These are phyloP conservation scores for Tangara arthus DNA, from an alignment of 2,797 vertebrate genomes.

Conservation along the genomic window DNA sequence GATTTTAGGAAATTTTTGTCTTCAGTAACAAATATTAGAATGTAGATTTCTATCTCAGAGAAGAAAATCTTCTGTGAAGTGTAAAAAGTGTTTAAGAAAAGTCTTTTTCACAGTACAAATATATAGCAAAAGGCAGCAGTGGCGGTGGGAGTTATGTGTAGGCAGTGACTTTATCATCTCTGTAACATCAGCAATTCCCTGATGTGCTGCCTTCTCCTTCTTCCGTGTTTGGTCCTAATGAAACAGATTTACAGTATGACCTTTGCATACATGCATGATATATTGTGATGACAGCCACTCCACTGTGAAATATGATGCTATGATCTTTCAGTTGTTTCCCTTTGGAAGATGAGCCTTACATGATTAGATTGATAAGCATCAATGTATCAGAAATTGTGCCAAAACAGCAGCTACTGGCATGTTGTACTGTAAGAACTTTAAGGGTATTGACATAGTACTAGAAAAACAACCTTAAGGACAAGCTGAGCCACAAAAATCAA, in stretches of 20 bases:
- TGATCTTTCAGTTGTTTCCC: constrained; percentile 52
- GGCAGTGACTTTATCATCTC: neutral
- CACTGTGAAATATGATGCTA: constrained; percentile 38
- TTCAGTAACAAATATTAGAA: neutral
- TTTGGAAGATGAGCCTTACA: constrained; percentile 50
- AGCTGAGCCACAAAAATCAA: constrained; percentile 41
- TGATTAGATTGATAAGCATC: constrained; percentile 51
- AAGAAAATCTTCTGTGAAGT: neutral
- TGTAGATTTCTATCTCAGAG: neutral
- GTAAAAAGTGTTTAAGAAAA: neutral
- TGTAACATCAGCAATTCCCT: neutral
- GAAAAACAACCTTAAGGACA: constrained; percentile 33
- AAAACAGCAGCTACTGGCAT: constrained; percentile 4
- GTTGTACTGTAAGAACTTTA: neutral
- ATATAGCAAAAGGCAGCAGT: neutral
- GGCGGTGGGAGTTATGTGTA: neutral
- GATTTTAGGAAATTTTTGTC: neutral
- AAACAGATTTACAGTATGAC: constrained; percentile 57
- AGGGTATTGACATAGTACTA: constrained; percentile 21
- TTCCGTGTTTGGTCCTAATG: constrained; percentile 15
- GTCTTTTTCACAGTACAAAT: neutral
- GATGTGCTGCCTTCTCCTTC: neutral
- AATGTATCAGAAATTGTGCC: constrained; percentile 29
- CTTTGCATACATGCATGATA: constrained; percentile 55
- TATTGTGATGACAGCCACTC: constrained; percentile 45